Percentiles rank a stretch among this genome's conserved stretches.
Evolutionary conservation across 2,113 vertebrate genomes (phyloP).

Genomic region (Nycticryphes semicollaris): DNA sequence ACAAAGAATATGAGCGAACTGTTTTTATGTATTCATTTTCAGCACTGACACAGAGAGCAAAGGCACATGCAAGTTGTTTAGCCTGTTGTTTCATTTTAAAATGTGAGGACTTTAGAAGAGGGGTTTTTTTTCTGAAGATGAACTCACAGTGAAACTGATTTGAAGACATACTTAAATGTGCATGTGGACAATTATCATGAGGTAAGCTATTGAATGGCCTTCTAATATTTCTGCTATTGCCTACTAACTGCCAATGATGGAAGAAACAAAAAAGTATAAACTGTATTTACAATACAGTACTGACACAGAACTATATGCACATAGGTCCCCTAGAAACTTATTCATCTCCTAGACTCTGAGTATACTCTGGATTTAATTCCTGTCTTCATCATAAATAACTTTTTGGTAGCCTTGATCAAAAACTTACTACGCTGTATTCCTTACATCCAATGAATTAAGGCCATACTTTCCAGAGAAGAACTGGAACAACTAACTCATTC

Average conservation of each 20-base stretch:
- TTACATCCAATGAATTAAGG: background rate
- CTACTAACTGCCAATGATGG: background rate
- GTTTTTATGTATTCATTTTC: background rate
- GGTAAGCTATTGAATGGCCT: background rate
- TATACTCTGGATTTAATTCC: background rate
- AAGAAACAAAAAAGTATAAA: background rate
- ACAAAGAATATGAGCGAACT: background rate
- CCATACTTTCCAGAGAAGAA: background rate
- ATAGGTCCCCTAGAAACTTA: background rate
- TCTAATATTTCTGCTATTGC: background rate
- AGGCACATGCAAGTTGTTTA: background rate
- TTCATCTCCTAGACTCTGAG: background rate
- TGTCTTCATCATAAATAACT: background rate
- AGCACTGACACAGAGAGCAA: background rate
- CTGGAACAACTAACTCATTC: background rate
- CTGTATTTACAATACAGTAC: background rate
- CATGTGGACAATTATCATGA: background rate
- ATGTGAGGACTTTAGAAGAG: background rate
- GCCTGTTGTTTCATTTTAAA: background rate
- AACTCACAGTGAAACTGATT: background rate
- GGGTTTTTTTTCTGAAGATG: background rate
- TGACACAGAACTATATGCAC: background rate
- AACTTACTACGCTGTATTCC: background rate
- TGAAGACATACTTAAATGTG: background rate
- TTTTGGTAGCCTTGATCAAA: background rate